Conservation (phyloP, 1,140 invertebrate genomes). For the Maniola jurtina region DNA sequence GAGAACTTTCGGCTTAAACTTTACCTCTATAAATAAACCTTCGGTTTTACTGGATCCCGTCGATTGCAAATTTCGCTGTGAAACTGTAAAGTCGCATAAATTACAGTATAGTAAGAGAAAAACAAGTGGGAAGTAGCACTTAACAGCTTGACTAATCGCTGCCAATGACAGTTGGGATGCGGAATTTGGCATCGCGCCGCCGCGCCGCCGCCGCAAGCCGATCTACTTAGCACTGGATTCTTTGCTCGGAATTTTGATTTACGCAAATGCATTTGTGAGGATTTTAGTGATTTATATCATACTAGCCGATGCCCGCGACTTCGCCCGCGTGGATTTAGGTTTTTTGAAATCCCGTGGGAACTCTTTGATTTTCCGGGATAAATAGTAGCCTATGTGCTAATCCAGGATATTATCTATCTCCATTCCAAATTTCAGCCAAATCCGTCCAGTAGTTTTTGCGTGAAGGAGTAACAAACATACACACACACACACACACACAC, state of each 20-base stretch:
- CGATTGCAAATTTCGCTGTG: constrained; percentile 71
- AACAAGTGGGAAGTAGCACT: constrained; percentile 74
- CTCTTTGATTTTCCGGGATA: no score
- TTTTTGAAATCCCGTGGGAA: no score
- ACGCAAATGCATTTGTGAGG: constrained; percentile 30
- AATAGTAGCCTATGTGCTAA: no score
- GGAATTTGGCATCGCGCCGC: constrained; percentile 44
- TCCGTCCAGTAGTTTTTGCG: no score
- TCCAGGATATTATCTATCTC: no score
- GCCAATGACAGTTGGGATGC: constrained; percentile 59
- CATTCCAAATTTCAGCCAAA: no score
- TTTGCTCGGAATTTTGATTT: constrained; percentile 32
- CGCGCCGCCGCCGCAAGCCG: constrained; percentile 24
- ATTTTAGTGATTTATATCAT: constrained; percentile 17
- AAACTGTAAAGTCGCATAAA: constrained; percentile 77
- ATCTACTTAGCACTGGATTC: constrained; percentile 20
- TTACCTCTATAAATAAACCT: constrained; percentile 74
- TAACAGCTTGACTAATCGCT: constrained; percentile 74
- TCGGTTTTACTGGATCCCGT: constrained; percentile 67
- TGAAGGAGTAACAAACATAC: no score
- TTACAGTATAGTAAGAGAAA: constrained; percentile 71
- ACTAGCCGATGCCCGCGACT: no score
- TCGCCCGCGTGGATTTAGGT: no score
- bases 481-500: no score
- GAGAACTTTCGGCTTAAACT: constrained; percentile 70